Evolutionary conservation across 2,888 invertebrate species (phyloP), one percentile per base, ranked within the genome.

Genomic region (Nephrocerus scutellatus): DNA sequence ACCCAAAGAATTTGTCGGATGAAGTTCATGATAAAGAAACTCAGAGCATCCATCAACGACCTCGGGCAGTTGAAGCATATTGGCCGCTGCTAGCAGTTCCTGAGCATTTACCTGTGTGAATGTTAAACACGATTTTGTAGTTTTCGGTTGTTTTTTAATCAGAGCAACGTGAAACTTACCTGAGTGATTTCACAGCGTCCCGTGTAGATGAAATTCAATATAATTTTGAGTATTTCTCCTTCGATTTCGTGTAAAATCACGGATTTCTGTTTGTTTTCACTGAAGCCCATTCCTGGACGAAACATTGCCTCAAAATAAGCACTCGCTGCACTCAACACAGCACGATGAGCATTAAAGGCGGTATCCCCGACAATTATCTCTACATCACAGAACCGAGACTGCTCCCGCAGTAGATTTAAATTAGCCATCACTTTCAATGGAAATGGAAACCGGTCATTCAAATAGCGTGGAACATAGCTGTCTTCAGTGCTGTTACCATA

Each of bases 241-340:
- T 84, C 78, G 32, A 90, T 76, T 37, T 82, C 82, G 50, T 85
- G 86, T 43, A 92, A 71, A 50, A 84, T 79, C n/a, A 92, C 82
- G 46, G 79, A 75, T 49, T 80, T 77, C 63, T 85, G 82, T 55
- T 83, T 80, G 55, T 82, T 84, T 67, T 92, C 92, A 46, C 82
- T 79, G 48, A 92, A 70, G 9, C 86, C 88, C 40, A 68, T 46
- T 26, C 65, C 66, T 22, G 83, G 83, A 50, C 84, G 82, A 62
- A 92, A 91, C 91, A 92, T 92, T 28, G 90, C 91, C 68, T 89
- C 83, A 68, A 93, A 93, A 67, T 92, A 93, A 39, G 85, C 84
- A 43, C 90, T 89, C 49, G 87, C 84, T 6, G 91, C 88, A 50
- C 90, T 85, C 43, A 93, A 70, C 8, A 93, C 82, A 12, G 85